phyloP scores from a whole-genome alignment of 2,888 invertebrate species.

The Cordilura impudica region DNA sequence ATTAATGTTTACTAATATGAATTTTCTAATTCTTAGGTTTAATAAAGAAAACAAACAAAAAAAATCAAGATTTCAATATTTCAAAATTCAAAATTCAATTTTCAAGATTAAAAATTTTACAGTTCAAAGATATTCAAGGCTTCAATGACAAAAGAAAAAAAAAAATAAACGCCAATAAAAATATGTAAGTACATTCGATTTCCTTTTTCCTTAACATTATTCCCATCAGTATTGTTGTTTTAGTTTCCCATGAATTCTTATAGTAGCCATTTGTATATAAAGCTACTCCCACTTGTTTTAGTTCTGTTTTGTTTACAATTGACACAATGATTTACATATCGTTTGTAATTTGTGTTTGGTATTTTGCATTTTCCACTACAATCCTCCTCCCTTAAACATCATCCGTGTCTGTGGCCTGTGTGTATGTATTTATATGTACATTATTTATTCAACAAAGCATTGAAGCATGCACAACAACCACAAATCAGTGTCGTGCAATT shows the following conservation, averaged over 20 bases:
- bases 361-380: slow-evolving; percentile 11
- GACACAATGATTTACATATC: slow-evolving; percentile 3
- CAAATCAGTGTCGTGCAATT: slow-evolving; percentile 35
- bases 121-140: not conserved
- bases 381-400: not conserved
- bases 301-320: slow-evolving; percentile 10
- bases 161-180: too few relatives aligned
- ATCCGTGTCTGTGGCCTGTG: not conserved
- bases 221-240: not conserved
- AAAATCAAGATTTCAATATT: not conserved
- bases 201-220: not conserved
- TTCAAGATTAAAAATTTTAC: slow-evolving; percentile 3
- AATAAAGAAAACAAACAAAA: not conserved
- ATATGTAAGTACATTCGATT: slow-evolving; percentile 16
- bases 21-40: slow-evolving; percentile 38
- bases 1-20: not conserved
- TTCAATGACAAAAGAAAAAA: too few relatives aligned
- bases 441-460: slow-evolving; percentile 19
- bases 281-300: not conserved
- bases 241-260: slow-evolving; percentile 17
- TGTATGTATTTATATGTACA: slow-evolving; percentile 1
- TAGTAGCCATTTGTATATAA: not conserved
- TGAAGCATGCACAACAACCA: slow-evolving; percentile 4
- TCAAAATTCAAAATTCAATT: not conserved
- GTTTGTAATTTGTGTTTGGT: slow-evolving; percentile 28